Conservation (phyloP, 2,113 vertebrate species). For the Crotalus tigris region DNA sequence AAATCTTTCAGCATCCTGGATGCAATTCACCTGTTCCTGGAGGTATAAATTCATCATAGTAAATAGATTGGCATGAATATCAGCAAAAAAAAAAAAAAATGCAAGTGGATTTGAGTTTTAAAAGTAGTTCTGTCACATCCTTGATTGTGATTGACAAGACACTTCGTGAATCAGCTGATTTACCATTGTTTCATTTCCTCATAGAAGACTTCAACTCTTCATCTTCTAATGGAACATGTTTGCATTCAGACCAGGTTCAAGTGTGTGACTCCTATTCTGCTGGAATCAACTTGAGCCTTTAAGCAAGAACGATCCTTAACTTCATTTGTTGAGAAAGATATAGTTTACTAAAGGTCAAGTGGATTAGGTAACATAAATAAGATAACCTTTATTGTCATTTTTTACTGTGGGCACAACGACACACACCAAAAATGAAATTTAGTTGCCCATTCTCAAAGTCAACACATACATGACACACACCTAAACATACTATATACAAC, state of each 20-base stretch:
- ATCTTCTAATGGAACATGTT: neutral
- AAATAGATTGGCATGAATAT: neutral
- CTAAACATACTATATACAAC: too few species aligned
- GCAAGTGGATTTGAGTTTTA: neutral
- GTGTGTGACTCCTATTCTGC: neutral
- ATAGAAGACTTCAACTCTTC: neutral
- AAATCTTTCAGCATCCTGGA: neutral
- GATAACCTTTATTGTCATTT: too few species aligned
- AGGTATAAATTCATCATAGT: neutral
- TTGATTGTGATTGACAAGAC: neutral
- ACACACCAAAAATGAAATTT: too few species aligned
- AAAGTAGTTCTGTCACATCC: neutral
- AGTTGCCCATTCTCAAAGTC: too few species aligned
- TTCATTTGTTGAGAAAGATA: too few species aligned
- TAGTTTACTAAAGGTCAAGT: too few species aligned
- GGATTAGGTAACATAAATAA: too few species aligned
- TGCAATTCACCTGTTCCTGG: neutral
- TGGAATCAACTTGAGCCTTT: too few species aligned
- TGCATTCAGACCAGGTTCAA: neutral
- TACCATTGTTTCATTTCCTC: neutral
- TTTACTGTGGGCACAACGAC: too few species aligned
- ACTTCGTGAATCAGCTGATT: neutral
- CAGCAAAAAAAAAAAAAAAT: neutral
- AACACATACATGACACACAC: too few species aligned
- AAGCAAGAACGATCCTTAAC: too few species aligned